Evolutionary conservation across 1,140 invertebrate genomes (phyloP).

Genomic region (Drosophila serrata): DNA sequence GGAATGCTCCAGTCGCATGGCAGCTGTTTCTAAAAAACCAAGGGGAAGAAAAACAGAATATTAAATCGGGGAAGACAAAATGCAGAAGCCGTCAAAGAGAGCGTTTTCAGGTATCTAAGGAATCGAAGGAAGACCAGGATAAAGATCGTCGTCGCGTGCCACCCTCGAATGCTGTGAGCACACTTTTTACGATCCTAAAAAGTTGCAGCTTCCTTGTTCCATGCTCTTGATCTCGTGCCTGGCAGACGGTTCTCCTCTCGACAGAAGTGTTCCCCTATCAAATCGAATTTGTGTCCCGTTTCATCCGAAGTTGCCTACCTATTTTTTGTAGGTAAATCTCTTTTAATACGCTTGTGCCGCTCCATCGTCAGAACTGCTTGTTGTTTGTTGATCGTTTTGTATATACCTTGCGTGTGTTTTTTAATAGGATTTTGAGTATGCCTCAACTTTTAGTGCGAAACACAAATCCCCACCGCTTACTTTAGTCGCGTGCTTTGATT

Average conservation of each 20-base stretch:
- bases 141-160: slow-evolving; percentile 64
- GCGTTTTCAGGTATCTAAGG: slow-evolving; percentile 52
- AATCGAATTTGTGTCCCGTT: slow-evolving; percentile 41
- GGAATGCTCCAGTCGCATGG: slow-evolving; percentile 64
- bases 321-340: slow-evolving; percentile 74
- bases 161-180: slow-evolving; percentile 54
- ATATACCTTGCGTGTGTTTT: slow-evolving; percentile 58
- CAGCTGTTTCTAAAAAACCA: slow-evolving; percentile 61
- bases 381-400: slow-evolving; percentile 62
- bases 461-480: slow-evolving; percentile 44
- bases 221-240: slow-evolving; percentile 61
- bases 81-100: slow-evolving; percentile 44
- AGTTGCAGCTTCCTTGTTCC: slow-evolving; percentile 61
- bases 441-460: slow-evolving; percentile 32
- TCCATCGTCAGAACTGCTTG: slow-evolving; percentile 59
- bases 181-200: slow-evolving; percentile 66
- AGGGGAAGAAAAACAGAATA: slow-evolving; percentile 33
- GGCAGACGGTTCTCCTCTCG: slow-evolving; percentile 59
- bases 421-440: slow-evolving; percentile 79
- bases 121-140: slow-evolving; percentile 41
- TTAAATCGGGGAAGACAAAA: slow-evolving; percentile 58
- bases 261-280: slow-evolving; percentile 32
- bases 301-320: slow-evolving; percentile 63
- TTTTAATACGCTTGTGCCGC: slow-evolving; percentile 74
- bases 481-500: slow-evolving; percentile 61